Evolutionary conservation across 2,888 invertebrate species (phyloP).

Genomic region (Cephus rjabovi): DNA sequence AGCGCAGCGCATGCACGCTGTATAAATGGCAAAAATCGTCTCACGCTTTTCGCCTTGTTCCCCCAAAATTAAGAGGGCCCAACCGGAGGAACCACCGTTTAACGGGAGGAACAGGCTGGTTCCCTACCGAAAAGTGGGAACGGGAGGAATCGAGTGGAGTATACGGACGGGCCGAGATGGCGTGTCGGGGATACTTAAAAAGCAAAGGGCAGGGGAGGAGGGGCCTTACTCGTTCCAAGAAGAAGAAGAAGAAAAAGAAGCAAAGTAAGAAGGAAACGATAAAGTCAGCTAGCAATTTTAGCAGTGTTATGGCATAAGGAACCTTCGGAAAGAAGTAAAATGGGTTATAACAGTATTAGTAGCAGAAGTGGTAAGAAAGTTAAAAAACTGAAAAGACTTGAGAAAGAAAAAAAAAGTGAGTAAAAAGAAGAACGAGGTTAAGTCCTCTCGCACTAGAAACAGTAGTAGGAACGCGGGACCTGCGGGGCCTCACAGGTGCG

Average conservation of each 20-base stretch:
- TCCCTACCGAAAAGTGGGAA: too few species aligned
- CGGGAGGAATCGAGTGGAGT: too few species aligned
- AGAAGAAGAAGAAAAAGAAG: too few species aligned
- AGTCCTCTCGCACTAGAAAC: conserved; percentile 24
- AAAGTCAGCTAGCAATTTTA: too few species aligned
- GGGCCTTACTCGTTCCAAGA: background rate
- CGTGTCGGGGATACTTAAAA: conserved; percentile 59
- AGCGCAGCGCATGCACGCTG: too few species aligned
- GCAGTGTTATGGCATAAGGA: too few species aligned
- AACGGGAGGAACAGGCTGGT: too few species aligned
- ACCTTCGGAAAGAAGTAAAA: too few species aligned
- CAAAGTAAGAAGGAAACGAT: too few species aligned
- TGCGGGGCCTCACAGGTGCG: background rate
- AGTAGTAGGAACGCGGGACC: conserved; percentile 36
- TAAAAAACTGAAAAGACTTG: background rate
- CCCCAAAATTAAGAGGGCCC: background rate
- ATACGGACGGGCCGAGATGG: conserved; percentile 37
- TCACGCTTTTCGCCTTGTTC: conserved; percentile 1
- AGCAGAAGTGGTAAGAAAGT: background rate
- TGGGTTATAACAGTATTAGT: background rate
- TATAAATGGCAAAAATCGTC: background rate
- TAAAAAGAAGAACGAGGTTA: too few species aligned
- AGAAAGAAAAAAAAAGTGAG: too few species aligned
- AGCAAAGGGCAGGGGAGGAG: conserved; percentile 15
- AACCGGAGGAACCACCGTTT: background rate